Percentiles rank a stretch among this genome's conserved stretches.
These are phyloP conservation scores for Dilophus febrilis DNA, from an alignment of 2,888 invertebrate genomes.

Conservation along the genomic window DNA sequence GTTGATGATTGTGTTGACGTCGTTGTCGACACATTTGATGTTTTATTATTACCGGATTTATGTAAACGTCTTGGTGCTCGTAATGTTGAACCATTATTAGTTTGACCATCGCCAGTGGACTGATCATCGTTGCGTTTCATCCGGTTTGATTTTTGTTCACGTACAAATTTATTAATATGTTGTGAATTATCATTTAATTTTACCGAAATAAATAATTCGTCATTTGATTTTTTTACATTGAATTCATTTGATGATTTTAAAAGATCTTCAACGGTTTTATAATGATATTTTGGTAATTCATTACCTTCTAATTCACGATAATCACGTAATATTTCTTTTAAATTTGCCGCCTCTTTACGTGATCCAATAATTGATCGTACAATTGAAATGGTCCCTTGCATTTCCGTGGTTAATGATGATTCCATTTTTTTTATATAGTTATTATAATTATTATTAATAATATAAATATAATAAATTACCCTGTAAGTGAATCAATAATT, in stretches of 20 bases:
- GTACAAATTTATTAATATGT: slow-evolving; percentile 39
- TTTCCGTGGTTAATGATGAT: too few relatives aligned
- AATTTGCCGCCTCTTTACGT: too few relatives aligned
- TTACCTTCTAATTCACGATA: slow-evolving; percentile 44
- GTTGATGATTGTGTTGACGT: not conserved
- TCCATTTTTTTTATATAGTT: too few relatives aligned
- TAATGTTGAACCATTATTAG: too few relatives aligned
- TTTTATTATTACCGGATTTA: not conserved
- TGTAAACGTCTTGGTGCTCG: too few relatives aligned
- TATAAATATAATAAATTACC: too few relatives aligned
- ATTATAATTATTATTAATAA: too few relatives aligned
- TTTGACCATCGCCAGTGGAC: not conserved
- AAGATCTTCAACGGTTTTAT: slow-evolving; percentile 38
- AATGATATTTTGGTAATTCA: slow-evolving; percentile 46
- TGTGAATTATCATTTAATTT: slow-evolving; percentile 38
- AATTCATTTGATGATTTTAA: slow-evolving; percentile 41
- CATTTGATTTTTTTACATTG: slow-evolving; percentile 31
- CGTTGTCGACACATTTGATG: too few relatives aligned
- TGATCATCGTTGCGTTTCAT: not conserved
- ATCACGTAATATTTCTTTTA: slow-evolving; percentile 34
- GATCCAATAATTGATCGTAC: too few relatives aligned
- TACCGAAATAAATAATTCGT: slow-evolving; percentile 39
- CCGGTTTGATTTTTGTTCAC: slow-evolving; percentile 28
- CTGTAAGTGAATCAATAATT: too few relatives aligned
- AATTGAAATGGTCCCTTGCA: too few relatives aligned